Evolutionary conservation across 2,888 invertebrate genomes (phyloP).

Genomic region (Tromatobia lineatoria): DNA sequence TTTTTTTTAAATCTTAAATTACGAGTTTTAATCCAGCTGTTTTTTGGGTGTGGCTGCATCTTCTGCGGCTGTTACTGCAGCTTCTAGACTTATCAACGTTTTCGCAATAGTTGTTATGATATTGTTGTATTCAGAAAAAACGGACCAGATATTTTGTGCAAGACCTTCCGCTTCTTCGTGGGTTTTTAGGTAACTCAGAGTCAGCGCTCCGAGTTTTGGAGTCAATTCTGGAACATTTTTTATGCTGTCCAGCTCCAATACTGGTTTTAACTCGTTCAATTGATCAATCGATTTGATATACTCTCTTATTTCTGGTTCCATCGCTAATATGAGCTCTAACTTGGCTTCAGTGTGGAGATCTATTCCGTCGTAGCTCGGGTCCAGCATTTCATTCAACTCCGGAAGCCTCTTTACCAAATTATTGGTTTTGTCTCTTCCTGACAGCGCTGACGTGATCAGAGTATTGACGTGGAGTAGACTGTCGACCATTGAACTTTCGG

Average conservation of each 20-base stretch:
- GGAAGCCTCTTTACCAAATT: constrained; percentile 85
- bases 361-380: constrained; percentile 84
- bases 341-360: constrained; percentile 85
- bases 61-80: constrained; percentile 85
- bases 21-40: constrained; percentile 75
- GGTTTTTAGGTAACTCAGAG: constrained; percentile 83
- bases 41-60: constrained; percentile 83
- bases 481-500: constrained; percentile 84
- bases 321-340: constrained; percentile 85
- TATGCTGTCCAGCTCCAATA: constrained; percentile 85
- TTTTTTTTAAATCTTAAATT: constrained; percentile 1
- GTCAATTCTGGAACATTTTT: constrained; percentile 84
- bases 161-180: constrained; percentile 84
- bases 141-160: constrained; percentile 83
- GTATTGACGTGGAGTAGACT: constrained; percentile 86
- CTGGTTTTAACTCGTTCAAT: constrained; percentile 84
- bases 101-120: constrained; percentile 86
- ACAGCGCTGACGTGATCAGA: constrained; percentile 86
- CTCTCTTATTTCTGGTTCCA: constrained; percentile 85
- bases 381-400: constrained; percentile 85
- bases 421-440: constrained; percentile 86
- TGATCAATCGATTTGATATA: constrained; percentile 82
- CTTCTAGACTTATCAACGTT: constrained; percentile 85
- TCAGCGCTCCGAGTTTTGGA: constrained; percentile 84
- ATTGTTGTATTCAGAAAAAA: constrained; percentile 86